These are phyloP conservation scores for Callinectes sapidus DNA, from an alignment of 2,888 invertebrate genomes.

Conservation along the genomic window DNA sequence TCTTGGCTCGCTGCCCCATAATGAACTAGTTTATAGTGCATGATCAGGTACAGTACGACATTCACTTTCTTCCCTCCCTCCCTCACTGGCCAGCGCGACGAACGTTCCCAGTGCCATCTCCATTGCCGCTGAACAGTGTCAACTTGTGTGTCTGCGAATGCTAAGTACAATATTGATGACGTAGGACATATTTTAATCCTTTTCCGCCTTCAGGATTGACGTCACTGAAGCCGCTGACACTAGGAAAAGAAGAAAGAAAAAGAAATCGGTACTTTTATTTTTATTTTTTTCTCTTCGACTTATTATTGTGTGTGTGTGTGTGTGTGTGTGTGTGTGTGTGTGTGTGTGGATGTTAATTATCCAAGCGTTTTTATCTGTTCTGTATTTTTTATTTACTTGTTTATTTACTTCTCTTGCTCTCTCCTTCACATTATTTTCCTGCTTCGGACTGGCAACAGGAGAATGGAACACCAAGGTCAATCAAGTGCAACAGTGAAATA, in stretches of 20 bases:
- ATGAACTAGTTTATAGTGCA: not conserved
- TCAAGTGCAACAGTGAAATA: too few relatives aligned
- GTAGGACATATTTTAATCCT: not conserved
- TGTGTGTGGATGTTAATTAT: not conserved
- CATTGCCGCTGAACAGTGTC: not conserved
- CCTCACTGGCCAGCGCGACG: not conserved
- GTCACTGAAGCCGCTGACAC: too few relatives aligned
- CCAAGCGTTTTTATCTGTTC: not conserved
- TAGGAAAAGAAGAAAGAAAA: too few relatives aligned
- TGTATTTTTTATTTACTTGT: not conserved
- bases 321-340: constrained; percentile 1
- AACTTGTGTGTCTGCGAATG: not conserved
- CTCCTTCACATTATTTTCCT: not conserved
- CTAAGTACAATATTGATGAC: too few relatives aligned
- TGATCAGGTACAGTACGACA: not conserved
- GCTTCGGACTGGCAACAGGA: not conserved
- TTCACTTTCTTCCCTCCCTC: not conserved
- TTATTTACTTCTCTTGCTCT: too few relatives aligned
- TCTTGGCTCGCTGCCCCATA: constrained; percentile 27
- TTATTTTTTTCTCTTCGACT: too few relatives aligned
- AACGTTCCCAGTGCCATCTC: not conserved
- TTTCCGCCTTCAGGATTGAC: not conserved
- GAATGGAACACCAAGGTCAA: too few relatives aligned
- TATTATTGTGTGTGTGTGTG: not conserved
- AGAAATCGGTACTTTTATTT: too few relatives aligned